A percentile compares a stretch with the other conserved stretches of the same genome.
Evolutionary conservation across 53 echinoderm and acorn worm species (phyloP).

Genomic region (Apostichopus leukothele): DNA sequence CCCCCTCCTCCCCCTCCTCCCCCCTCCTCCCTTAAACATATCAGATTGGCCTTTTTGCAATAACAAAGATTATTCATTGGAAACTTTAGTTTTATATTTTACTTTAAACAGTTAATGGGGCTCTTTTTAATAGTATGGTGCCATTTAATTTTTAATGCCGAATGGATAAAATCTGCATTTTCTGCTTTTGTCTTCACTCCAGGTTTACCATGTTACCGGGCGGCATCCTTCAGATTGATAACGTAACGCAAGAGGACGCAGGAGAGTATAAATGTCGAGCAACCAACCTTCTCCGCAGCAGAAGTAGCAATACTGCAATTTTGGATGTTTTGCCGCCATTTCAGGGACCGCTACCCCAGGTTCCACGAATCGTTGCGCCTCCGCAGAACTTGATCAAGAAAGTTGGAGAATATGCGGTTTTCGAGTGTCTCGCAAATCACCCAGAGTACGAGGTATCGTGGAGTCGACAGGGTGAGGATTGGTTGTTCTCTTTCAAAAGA

Average conservation of each 20-base stretch:
- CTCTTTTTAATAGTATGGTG: no score
- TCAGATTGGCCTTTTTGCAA: no score
- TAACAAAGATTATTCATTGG: no score
- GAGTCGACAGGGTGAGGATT: constrained; percentile 28
- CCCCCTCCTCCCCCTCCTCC: no score
- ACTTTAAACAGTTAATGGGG: no score
- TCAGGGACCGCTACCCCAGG: background rate
- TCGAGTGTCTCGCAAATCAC: constrained; percentile 70
- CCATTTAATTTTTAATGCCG: no score
- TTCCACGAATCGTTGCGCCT: constrained; percentile 42
- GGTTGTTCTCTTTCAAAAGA: background rate
- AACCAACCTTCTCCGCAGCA: constrained; percentile 48
- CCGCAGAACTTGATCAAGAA: constrained; percentile 48
- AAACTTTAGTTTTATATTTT: no score
- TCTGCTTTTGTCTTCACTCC: background rate
- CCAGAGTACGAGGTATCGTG: constrained; percentile 20
- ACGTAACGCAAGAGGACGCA: constrained; percentile 48
- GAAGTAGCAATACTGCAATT: constrained; percentile 48
- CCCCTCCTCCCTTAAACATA: no score
- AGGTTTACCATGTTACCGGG: constrained; percentile 55
- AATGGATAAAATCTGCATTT: no score
- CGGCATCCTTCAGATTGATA: constrained; percentile 71
- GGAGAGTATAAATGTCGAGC: constrained; percentile 68
- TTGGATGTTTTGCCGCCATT: constrained; percentile 46
- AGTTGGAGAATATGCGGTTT: constrained; percentile 48